Evolutionary conservation across 2,113 vertebrate species (phyloP).

Genomic region (Orcinus orca): DNA sequence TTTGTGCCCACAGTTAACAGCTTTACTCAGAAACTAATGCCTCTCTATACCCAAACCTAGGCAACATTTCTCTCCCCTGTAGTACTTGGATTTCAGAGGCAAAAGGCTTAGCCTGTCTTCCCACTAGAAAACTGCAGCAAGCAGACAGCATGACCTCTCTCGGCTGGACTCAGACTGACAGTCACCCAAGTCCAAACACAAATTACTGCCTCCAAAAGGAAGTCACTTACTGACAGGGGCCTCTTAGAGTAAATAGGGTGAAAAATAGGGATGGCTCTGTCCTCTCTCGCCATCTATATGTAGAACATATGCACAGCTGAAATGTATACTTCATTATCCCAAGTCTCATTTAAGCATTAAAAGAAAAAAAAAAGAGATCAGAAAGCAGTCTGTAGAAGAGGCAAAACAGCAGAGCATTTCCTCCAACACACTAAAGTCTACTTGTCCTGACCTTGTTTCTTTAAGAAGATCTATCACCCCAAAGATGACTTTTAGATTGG

Average conservation of each 20-base stretch:
- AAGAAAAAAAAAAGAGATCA: neutral
- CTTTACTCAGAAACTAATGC: neutral
- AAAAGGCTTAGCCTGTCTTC: neutral
- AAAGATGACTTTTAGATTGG: neutral
- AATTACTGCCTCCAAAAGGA: constrained; percentile 22
- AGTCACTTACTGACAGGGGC: neutral
- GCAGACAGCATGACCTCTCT: neutral
- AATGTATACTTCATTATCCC: neutral
- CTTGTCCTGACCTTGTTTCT: neutral
- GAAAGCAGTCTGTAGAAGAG: neutral
- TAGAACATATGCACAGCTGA: neutral
- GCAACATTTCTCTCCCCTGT: neutral
- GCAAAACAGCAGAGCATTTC: neutral
- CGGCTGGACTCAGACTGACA: constrained; percentile 2
- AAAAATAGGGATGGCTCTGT: neutral
- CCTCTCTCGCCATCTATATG: neutral
- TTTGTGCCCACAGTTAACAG: neutral
- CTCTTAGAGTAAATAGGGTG: neutral
- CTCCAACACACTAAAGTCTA: neutral
- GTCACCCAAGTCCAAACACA: constrained; percentile 29
- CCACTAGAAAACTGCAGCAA: neutral
- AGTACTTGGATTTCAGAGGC: neutral
- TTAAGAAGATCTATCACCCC: constrained; percentile 19
- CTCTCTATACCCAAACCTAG: neutral
- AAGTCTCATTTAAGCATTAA: neutral